phyloP scores from a whole-genome alignment of 1,140 invertebrate genomes.

The Halictus rubicundus region DNA sequence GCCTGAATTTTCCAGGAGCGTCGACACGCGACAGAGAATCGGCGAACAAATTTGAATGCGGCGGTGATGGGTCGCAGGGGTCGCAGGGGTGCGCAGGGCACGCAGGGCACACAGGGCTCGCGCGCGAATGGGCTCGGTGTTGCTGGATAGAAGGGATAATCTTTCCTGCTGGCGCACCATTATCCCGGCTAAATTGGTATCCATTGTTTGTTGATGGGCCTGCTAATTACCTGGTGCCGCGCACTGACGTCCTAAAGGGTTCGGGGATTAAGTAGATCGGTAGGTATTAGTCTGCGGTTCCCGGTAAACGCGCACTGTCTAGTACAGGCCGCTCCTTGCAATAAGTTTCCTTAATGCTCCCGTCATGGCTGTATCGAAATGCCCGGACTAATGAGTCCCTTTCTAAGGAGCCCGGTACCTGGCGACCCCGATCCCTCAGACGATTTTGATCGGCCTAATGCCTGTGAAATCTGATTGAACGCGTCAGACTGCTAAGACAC shows the following conservation, averaged over 20 bases:
- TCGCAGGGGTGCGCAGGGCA: too few relatives aligned
- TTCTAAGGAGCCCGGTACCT: neutral
- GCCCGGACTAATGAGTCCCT: slow-evolving; percentile 31
- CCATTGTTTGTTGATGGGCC: slow-evolving; percentile 68
- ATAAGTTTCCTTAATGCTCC: slow-evolving; percentile 65
- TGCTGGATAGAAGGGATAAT: slow-evolving; percentile 55
- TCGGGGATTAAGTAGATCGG: slow-evolving; percentile 66
- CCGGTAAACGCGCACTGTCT: slow-evolving; percentile 62
- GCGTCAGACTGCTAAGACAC: too few relatives aligned
- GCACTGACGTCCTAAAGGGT: slow-evolving; percentile 63
- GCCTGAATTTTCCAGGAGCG: too few relatives aligned
- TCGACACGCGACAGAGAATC: too few relatives aligned
- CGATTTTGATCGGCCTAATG: neutral
- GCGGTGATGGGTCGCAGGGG: too few relatives aligned
- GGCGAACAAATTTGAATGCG: too few relatives aligned
- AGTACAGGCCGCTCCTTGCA: slow-evolving; percentile 55
- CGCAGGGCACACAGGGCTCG: too few relatives aligned
- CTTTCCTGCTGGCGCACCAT: slow-evolving; percentile 57
- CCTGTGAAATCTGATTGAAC: slow-evolving; percentile 1
- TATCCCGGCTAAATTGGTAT: slow-evolving; percentile 68
- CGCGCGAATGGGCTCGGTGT: too few relatives aligned
- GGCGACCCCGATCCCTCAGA: neutral
- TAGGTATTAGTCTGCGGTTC: slow-evolving; percentile 65
- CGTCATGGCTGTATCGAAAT: slow-evolving; percentile 55
- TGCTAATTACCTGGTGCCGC: slow-evolving; percentile 66